phyloP scores from a whole-genome alignment of 2,888 invertebrate species.

The Tetragonisca angustula region DNA sequence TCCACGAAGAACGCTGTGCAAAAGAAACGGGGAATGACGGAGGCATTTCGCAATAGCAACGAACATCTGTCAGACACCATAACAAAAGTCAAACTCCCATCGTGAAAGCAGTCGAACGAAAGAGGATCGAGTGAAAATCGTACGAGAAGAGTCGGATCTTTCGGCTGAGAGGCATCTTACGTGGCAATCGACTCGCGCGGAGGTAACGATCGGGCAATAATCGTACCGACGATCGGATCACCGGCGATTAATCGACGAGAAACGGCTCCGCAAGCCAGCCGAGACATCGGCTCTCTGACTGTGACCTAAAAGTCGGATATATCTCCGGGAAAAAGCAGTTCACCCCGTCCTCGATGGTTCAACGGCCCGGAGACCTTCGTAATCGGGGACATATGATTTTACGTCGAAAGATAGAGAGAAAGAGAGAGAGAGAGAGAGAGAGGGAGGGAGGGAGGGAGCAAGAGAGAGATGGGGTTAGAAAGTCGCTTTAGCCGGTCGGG shows the following conservation, averaged over 20 bases:
- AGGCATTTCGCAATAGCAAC: background rate
- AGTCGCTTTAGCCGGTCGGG: constrained; percentile 33
- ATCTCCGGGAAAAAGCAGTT: constrained; percentile 65
- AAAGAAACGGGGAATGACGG: too few relatives aligned
- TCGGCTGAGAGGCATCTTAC: background rate
- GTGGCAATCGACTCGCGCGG: background rate
- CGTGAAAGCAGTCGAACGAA: too few relatives aligned
- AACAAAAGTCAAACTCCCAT: background rate
- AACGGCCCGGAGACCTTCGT: constrained; percentile 80
- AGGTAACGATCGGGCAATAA: constrained; percentile 14
- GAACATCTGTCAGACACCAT: background rate
- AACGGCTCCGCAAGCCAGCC: constrained; percentile 8
- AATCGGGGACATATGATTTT: constrained; percentile 72
- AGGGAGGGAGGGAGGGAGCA: constrained; percentile 42
- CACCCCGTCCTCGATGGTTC: constrained; percentile 80
- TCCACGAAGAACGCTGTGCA: too few relatives aligned
- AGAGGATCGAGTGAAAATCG: background rate
- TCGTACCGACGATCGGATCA: constrained; percentile 6
- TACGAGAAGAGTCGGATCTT: background rate
- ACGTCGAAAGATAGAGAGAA: constrained; percentile 1
- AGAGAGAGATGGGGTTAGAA: constrained; percentile 56
- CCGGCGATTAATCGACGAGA: constrained; percentile 38
- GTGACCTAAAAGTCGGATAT: constrained; percentile 54
- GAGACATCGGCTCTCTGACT: constrained; percentile 33
- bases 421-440: constrained; percentile 19